Base-by-base conservation (phyloP, 1,140 invertebrate genomes). In the Orchesella cincta region DNA sequence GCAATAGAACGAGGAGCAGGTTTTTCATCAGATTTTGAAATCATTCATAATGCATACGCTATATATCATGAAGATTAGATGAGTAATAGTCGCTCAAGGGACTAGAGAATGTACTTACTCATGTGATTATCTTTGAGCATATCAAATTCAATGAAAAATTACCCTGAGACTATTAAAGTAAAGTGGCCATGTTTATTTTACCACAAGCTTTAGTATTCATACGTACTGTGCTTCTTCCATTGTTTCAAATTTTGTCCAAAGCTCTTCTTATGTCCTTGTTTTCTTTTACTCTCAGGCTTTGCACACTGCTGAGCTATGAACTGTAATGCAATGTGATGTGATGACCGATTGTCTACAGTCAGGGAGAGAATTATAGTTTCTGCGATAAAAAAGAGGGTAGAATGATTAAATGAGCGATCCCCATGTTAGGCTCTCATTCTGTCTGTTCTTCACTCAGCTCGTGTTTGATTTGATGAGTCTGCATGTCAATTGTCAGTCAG, bases 71-170 rank as follows among this genome's bases (percentile, higher is more conserved):
- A 3, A 67, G 31, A 31, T 31, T 33, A 67, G 26, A 67, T 67
- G 62, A 67, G n/a, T 67, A 67, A 67, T 67, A 67, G 62, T 67
- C 62, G 31, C 31, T 67, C 62, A 67, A 67, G 26, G 62, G 52
- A 57, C 52, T n/a, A 57, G 52, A 57, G 52, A 57, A 67, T 23
- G 62, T 29, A 67, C 31, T 67, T 67, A 67, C 23, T 67, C 62
- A 67, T 31, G 62, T 67, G 62, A 33, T 67, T 67, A 67, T 67
- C 62, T 67, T 33, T 67, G 62, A 67, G 62, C 62, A 67, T 67
- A 67, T 67, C 62, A 67, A 67, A 67, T 67, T 67, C 73, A 74
- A 62, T 74, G 73, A 74, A 34, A 74, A 52, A 52, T 74, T 54
- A 52, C 73, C 51, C 31, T 74, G 33, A 54, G 51, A 52, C 29